Evolutionary conservation across 2,797 vertebrate genomes (phyloP).

Genomic region (Argya squamiceps): DNA sequence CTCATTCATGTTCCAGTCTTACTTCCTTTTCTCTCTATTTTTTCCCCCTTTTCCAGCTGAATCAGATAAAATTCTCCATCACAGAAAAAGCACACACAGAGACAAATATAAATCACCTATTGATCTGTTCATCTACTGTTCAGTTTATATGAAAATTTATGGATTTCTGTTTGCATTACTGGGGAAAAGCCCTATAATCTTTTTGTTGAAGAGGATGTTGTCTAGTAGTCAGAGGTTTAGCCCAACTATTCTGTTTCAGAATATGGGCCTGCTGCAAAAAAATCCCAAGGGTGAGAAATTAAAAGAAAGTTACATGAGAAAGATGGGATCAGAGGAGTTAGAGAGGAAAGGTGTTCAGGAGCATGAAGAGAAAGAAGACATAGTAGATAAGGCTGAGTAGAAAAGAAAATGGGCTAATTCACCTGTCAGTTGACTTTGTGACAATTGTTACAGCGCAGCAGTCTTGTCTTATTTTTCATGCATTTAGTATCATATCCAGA

Average conservation of each 20-base stretch:
- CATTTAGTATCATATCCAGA: background rate
- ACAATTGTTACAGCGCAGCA: background rate
- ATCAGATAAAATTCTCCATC: background rate
- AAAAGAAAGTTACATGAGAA: background rate
- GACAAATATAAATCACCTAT: background rate
- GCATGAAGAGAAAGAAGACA: background rate
- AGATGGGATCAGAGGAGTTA: background rate
- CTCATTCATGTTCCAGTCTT: background rate
- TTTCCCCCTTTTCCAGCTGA: background rate
- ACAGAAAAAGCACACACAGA: background rate
- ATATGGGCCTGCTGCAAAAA: background rate
- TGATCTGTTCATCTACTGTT: background rate
- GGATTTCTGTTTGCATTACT: background rate
- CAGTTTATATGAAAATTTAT: background rate
- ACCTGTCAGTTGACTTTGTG: background rate
- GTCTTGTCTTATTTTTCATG: background rate
- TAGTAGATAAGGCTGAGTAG: background rate
- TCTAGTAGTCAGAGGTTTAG: background rate
- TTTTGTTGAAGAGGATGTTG: background rate
- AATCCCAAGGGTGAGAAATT: background rate
- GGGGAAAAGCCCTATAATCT: background rate
- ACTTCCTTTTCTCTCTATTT: background rate
- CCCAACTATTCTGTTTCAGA: background rate
- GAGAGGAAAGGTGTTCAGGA: background rate
- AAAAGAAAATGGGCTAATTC: background rate